phyloP scores from a whole-genome alignment of 2,888 invertebrate species.

The Homarus gammarus region DNA sequence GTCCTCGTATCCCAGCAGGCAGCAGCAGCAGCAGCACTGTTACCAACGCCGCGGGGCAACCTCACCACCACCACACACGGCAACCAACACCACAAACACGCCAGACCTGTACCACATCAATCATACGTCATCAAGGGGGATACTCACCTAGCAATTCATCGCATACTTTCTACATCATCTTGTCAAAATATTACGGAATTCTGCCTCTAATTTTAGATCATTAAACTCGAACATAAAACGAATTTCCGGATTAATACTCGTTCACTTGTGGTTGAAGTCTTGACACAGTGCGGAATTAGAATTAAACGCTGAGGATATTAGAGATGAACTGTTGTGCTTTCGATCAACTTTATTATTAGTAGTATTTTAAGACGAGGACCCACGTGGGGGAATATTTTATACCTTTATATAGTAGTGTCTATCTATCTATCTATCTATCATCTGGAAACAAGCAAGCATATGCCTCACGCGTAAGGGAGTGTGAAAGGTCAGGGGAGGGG shows the following conservation, averaged over 20 bases:
- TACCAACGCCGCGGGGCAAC: neutral
- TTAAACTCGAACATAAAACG: slow-evolving; percentile 14
- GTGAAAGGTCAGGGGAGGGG: too few relatives aligned
- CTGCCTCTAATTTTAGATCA: slow-evolving; percentile 10
- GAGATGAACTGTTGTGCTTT: too few relatives aligned
- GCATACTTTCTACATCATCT: slow-evolving; percentile 16
- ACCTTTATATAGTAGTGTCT: too few relatives aligned
- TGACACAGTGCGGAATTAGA: neutral
- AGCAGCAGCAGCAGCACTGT: neutral
- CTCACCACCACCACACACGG: neutral
- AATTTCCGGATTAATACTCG: slow-evolving; percentile 20
- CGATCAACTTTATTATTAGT: too few relatives aligned
- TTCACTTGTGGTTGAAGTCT: neutral
- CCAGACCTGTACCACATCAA: neutral
- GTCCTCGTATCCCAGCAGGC: neutral
- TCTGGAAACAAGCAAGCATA: too few relatives aligned
- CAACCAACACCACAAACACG: neutral
- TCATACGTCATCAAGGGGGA: slow-evolving; percentile 10
- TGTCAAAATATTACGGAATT: neutral
- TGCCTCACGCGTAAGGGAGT: too few relatives aligned
- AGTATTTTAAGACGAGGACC: too few relatives aligned
- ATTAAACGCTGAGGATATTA: too few relatives aligned
- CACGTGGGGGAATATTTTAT: too few relatives aligned
- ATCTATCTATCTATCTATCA: too few relatives aligned
- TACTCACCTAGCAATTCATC: slow-evolving; percentile 6